Conservation (phyloP, 2,797 vertebrate species). For the Lycodopsis pacificus region DNA sequence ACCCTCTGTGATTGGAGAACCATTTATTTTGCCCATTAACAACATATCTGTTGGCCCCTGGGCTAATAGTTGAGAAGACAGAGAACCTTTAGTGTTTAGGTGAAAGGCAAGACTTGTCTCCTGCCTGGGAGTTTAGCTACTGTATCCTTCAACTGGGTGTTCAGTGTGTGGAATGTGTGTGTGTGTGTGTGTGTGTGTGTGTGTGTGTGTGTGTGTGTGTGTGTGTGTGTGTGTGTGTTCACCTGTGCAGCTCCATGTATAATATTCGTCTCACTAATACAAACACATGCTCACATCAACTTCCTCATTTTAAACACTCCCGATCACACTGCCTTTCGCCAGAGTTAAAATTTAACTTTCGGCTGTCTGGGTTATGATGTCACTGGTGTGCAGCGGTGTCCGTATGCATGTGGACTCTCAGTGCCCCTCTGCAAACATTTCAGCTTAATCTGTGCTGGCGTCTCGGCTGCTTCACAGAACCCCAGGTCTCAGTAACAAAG, state of each 20-base stretch:
- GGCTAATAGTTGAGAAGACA: conserved; percentile 66
- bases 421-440: conserved; percentile 70
- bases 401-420: conserved; percentile 24
- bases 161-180: conserved; percentile 10
- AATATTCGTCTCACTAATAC: conserved; percentile 2
- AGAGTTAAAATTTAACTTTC: conserved; percentile 37
- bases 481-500: conserved; percentile 57
- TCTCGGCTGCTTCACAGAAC: conserved; percentile 61
- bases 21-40: conserved; percentile 78
- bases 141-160: conserved; percentile 49
- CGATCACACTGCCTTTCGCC: conserved; percentile 10
- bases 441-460: conserved; percentile 63
- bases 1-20: conserved; percentile 70
- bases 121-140: conserved; percentile 57
- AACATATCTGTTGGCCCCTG: conserved; percentile 68
- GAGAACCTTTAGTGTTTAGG: conserved; percentile 66
- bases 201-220: conserved; percentile 11
- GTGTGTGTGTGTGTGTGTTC: conserved; percentile 9
- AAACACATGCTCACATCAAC: conserved; percentile 5
- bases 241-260: background rate
- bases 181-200: conserved; percentile 13
- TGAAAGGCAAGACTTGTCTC: conserved; percentile 62
- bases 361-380: conserved; percentile 47
- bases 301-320: conserved; percentile 14
- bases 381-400: conserved; percentile 25